These are phyloP conservation scores for Oostethus manadensis DNA, from an alignment of 2,113 vertebrate species.

Conservation along the genomic window DNA sequence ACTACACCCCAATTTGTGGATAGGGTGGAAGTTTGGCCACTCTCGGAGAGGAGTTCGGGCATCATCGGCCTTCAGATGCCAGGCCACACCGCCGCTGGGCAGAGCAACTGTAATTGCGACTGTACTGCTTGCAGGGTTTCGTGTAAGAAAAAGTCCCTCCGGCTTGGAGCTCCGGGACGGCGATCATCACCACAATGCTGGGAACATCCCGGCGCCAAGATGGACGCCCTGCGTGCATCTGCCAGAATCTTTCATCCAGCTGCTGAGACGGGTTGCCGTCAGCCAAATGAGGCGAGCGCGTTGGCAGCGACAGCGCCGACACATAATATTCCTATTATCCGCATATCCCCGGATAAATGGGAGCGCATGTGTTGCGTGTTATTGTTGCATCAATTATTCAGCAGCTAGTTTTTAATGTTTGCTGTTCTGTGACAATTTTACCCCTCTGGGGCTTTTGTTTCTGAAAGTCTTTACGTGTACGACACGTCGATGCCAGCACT, in stretches of 20 bases:
- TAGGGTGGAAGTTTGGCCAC: too few relatives aligned
- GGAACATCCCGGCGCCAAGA: constrained; percentile 21
- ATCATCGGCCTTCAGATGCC: too few relatives aligned
- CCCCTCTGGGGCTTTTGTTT: constrained; percentile 14
- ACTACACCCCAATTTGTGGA: too few relatives aligned
- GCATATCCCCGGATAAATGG: constrained; percentile 55
- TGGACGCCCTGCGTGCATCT: constrained; percentile 29
- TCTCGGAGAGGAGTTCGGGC: too few relatives aligned
- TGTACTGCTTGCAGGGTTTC: too few relatives aligned
- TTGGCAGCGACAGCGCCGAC: constrained; percentile 29
- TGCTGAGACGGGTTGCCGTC: constrained; percentile 35
- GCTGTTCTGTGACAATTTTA: constrained; percentile 27
- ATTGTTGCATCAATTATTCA: constrained; percentile 55
- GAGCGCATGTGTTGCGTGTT: constrained; percentile 31
- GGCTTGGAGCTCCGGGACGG: neutral
- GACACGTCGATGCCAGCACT: constrained; percentile 23
- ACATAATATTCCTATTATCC: constrained; percentile 54
- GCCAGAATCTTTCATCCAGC: constrained; percentile 34
- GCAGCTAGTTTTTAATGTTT: constrained; percentile 25
- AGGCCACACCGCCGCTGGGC: too few relatives aligned
- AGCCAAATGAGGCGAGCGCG: constrained; percentile 47
- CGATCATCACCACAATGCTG: constrained; percentile 22
- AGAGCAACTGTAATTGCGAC: too few relatives aligned
- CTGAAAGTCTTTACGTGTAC: neutral
- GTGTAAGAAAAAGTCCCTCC: too few relatives aligned